Evolutionary conservation across 1,140 invertebrate genomes (phyloP), one percentile per base, ranked within the genome.

Genomic region (Ceratina australensis): DNA sequence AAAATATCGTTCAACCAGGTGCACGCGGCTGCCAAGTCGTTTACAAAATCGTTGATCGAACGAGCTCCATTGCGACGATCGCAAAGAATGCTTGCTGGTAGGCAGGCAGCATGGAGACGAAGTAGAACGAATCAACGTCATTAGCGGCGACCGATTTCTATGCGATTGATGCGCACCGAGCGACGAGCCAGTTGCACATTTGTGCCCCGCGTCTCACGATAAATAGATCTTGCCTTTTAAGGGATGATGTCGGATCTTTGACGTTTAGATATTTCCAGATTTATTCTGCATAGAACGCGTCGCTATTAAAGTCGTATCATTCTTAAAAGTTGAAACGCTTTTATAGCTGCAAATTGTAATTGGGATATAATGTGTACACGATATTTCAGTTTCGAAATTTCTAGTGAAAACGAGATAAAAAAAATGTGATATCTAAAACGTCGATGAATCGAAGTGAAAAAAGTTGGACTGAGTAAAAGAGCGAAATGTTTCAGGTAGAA

Each of bases 71-170:
- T 57, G 65, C 33, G 63, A 81, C 75, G 72, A 72, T 26, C 47
- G 74, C 42, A 18, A 65, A 81, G 83, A 69, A 85, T 80, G 59
- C 72, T 67, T 66, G 54, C 47, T 67, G 60, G 63, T 3, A 5
- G 22, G 69, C 33, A 42, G 33, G 24, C 20, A 26, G 33, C 63
- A 64, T 42, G 33, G 54, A 64, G 72, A 59, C 80, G 74, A 83
- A 84, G 83, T 82, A 81, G 86, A 86, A 84, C 88, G 85, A 89
- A 88, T 88, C 80, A 80, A 76, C 68, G 85, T 88, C 88, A 84
- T 88, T 89, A 89, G 78, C 75, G 82, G 16, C 75, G 60, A 68
- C 63, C 78, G 56, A 67, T 78, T 84, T 86, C 68, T 61, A 64
- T 61, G 26, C 59, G 75, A 82, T 72, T 61, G 68, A 81, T 81